A percentile compares a stretch with the other conserved stretches of the same genome.
Conservation (phyloP, 1,140 invertebrate species). For the Drosophila persimilis region DNA sequence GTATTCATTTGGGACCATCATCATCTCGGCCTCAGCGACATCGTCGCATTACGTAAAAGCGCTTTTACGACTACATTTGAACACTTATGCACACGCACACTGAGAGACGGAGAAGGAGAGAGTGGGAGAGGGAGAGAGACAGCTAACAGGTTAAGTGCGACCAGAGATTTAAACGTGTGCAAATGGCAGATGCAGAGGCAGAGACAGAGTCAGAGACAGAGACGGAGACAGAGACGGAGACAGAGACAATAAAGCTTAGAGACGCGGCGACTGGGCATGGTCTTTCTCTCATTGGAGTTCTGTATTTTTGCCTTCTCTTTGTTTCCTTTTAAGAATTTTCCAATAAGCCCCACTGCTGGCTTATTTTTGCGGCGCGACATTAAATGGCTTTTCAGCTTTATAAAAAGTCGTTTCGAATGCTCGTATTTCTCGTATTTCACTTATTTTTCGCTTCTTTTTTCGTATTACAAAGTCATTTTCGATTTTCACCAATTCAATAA, state of each 20-base stretch:
- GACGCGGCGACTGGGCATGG: conserved; percentile 12
- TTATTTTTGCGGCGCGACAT: conserved; percentile 60
- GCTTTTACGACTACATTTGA: conserved; percentile 74
- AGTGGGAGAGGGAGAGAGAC: not conserved
- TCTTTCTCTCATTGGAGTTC: conserved; percentile 11
- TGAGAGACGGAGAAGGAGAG: conserved; percentile 9
- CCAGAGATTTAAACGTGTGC: conserved; percentile 61
- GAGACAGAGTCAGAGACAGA: conserved; percentile 5
- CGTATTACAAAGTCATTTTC: conserved; percentile 64
- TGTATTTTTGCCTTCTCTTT: conserved; percentile 16
- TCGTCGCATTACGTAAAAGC: conserved; percentile 76
- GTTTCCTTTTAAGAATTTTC: conserved; percentile 47
- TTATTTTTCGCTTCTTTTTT: conserved; percentile 9
- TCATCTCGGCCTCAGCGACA: conserved; percentile 48
- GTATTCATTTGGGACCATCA: conserved; percentile 69
- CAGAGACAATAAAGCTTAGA: conserved; percentile 74
- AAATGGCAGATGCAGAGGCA: conserved; percentile 41
- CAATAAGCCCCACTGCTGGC: conserved; percentile 68
- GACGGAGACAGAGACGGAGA: conserved; percentile 9
- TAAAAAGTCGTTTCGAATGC: conserved; percentile 27
- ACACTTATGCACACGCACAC: conserved; percentile 22
- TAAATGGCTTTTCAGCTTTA: conserved; percentile 66
- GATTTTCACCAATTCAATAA: conserved; percentile 63
- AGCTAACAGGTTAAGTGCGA: conserved; percentile 71
- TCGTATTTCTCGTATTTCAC: conserved; percentile 11